Conservation (phyloP, 2,888 invertebrate genomes). For the Alloplasta piceator region DNA sequence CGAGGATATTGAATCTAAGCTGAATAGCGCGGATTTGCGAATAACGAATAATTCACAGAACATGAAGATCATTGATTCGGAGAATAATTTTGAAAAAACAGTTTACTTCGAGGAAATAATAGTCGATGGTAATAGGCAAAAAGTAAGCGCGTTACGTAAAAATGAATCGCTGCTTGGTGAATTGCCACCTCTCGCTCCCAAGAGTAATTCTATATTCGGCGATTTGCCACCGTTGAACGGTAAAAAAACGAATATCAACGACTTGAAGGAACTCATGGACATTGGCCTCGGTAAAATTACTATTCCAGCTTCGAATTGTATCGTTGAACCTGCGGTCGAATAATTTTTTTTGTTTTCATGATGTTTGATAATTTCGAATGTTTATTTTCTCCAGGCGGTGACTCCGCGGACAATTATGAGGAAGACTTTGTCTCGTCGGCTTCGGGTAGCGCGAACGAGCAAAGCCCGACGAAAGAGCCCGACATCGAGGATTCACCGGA, state of each 20-base stretch:
- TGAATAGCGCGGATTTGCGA: slow-evolving; percentile 74
- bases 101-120: slow-evolving; percentile 81
- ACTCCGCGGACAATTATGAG: slow-evolving; percentile 78
- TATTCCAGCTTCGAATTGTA: not conserved
- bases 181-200: slow-evolving; percentile 76
- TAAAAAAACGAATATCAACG: slow-evolving; percentile 80
- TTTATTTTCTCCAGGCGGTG: slow-evolving; percentile 68
- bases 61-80: slow-evolving; percentile 72
- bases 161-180: slow-evolving; percentile 76
- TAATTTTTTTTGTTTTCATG: slow-evolving; percentile 11
- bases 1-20: slow-evolving; percentile 69
- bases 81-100: slow-evolving; percentile 78
- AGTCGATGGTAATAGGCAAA: slow-evolving; percentile 79
- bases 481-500: slow-evolving; percentile 67
- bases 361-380: not conserved
- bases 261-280: slow-evolving; percentile 80
- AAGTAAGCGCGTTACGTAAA: slow-evolving; percentile 73
- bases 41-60: slow-evolving; percentile 79
- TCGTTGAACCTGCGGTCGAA: no score
- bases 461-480: slow-evolving; percentile 78
- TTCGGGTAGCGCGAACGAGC: slow-evolving; percentile 80
- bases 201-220: slow-evolving; percentile 78
- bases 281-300: slow-evolving; percentile 75
- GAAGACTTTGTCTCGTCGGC: slow-evolving; percentile 80
- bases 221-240: slow-evolving; percentile 81